Conservation (phyloP, 2,113 vertebrate species). For the Microtus ochrogaster region DNA sequence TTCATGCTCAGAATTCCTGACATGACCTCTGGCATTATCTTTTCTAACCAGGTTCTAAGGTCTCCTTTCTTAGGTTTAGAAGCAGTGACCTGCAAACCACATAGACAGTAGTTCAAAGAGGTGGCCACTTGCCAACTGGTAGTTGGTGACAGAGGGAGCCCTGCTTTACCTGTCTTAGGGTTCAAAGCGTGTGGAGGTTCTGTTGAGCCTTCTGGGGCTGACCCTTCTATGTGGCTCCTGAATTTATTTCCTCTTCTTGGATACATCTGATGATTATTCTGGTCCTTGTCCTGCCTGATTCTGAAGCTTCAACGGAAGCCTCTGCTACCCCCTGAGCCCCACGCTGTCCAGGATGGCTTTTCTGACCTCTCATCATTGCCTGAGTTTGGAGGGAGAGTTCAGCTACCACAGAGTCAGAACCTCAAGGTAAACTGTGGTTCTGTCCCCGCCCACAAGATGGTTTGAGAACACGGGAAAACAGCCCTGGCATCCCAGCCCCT, state of each 20-base stretch:
- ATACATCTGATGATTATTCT: neutral
- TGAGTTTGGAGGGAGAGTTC: neutral
- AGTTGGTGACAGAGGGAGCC: neutral
- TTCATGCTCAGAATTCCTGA: neutral
- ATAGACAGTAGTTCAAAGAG: neutral
- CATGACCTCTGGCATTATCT: slow-evolving; percentile 10
- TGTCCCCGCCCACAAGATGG: too few relatives aligned
- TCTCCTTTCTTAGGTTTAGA: neutral
- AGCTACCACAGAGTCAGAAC: slow-evolving; percentile 14
- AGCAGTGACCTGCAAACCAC: neutral
- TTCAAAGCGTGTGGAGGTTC: slow-evolving; percentile 1
- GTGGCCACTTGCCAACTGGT: neutral
- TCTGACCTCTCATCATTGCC: slow-evolving; percentile 37
- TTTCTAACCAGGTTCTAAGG: neutral
- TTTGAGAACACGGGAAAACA: neutral
- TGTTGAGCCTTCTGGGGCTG: neutral
- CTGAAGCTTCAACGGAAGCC: neutral
- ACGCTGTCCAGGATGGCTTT: neutral
- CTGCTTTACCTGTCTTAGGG: neutral
- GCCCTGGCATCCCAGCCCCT: neutral
- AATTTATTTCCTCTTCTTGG: slow-evolving; percentile 18
- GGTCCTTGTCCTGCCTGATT: neutral
- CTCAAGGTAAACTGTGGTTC: neutral
- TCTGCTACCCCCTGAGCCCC: neutral
- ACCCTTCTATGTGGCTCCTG: neutral